These are phyloP conservation scores for Turritopsis dohrnii DNA, from an alignment of 30 jellyfish, hydroid and myxozoan genomes.

Conservation along the genomic window DNA sequence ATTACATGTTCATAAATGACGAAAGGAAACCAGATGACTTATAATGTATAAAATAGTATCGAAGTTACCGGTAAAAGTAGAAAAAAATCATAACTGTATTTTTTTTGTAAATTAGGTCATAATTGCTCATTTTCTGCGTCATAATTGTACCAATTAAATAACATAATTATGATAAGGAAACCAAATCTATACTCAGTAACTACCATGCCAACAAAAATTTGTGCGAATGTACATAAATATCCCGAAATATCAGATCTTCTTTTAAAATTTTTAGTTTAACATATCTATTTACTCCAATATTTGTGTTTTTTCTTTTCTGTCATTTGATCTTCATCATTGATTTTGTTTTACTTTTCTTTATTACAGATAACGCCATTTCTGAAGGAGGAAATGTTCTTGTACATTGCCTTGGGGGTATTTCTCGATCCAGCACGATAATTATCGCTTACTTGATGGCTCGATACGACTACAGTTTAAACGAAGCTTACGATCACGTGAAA, in stretches of 20 bases:
- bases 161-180: background rate
- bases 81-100: background rate
- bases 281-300: too few species aligned
- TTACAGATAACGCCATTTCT: conserved; percentile 56
- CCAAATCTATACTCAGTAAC: background rate
- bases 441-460: conserved; percentile 88
- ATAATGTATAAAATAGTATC: too few species aligned
- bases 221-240: background rate
- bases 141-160: background rate
- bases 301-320: background rate
- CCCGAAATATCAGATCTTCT: too few species aligned
- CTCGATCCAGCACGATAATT: conserved; percentile 92
- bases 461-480: conserved; percentile 72
- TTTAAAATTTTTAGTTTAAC: too few species aligned
- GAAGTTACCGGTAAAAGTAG: too few species aligned
- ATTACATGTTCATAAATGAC: background rate
- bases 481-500: conserved; percentile 90
- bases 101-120: background rate
- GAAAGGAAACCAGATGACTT: background rate
- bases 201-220: background rate
- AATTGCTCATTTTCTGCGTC: background rate
- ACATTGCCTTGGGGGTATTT: conserved; percentile 94
- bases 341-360: background rate
- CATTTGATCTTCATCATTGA: background rate
- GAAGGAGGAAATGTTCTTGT: conserved; percentile 55